Evolutionary conservation across 2,888 invertebrate species (phyloP).

Genomic region (Erebia palarica): DNA sequence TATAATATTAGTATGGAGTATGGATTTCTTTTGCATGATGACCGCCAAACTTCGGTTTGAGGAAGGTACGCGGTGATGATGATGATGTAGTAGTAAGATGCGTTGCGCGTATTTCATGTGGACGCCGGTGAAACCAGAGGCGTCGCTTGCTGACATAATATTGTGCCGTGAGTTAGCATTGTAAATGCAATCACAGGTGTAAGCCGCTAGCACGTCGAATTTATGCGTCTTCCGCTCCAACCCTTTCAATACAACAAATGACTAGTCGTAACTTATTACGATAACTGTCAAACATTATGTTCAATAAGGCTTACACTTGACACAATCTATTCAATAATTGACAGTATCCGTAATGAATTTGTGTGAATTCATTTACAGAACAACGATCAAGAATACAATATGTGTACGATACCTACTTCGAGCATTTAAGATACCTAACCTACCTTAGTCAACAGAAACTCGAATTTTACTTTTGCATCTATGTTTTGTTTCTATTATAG

Average conservation of each 20-base stretch:
- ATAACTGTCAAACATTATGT: slow-evolving; percentile 35
- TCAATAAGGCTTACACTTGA: slow-evolving; percentile 63
- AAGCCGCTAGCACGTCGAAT: slow-evolving; percentile 76
- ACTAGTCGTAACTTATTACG: slow-evolving; percentile 67
- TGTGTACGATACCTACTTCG: not conserved
- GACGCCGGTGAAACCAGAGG: slow-evolving; percentile 40
- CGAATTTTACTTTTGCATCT: too few species aligned
- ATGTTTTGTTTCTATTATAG: too few species aligned
- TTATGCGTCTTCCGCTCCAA: slow-evolving; percentile 75
- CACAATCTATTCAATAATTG: slow-evolving; percentile 41
- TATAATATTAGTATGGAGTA: too few species aligned
- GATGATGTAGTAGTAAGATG: too few species aligned
- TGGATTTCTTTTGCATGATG: too few species aligned
- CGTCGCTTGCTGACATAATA: slow-evolving; percentile 64
- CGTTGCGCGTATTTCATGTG: slow-evolving; percentile 31
- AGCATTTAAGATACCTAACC: too few species aligned
- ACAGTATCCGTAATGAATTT: not conserved
- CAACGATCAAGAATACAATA: not conserved
- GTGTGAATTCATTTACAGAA: slow-evolving; percentile 3
- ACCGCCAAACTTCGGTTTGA: too few species aligned
- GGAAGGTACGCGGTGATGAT: too few species aligned
- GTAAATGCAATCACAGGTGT: slow-evolving; percentile 83
- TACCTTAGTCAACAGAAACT: too few species aligned
- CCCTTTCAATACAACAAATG: slow-evolving; percentile 75
- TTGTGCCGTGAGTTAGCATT: slow-evolving; percentile 79